A percentile compares a stretch with the other conserved stretches of the same genome.
Evolutionary conservation across 2,797 vertebrate genomes (phyloP).

Genomic region (Babyrousa celebensis): DNA sequence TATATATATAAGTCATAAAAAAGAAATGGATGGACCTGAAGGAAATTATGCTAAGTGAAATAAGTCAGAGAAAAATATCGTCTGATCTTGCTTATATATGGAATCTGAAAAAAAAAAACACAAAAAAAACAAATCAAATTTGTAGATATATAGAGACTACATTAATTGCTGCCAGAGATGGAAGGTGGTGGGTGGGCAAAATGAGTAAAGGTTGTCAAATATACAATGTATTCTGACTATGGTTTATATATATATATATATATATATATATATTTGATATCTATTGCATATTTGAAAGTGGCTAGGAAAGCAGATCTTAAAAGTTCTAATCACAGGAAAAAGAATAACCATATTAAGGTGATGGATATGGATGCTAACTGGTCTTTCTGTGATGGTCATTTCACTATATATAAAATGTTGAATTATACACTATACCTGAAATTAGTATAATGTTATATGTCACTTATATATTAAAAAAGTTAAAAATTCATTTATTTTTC

Average conservation of each 20-base stretch:
- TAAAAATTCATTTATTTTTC: background rate
- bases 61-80: background rate
- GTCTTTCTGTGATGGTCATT: background rate
- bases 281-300: background rate
- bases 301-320: constrained; percentile 7
- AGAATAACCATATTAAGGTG: background rate
- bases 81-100: background rate
- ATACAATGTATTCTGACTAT: background rate
- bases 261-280: too few species aligned
- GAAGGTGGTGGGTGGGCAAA: background rate
- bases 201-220: background rate
- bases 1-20: background rate
- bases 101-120: background rate
- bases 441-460: background rate
- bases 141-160: background rate
- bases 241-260: too few species aligned
- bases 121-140: background rate
- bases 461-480: background rate
- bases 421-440: background rate
- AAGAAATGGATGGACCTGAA: background rate
- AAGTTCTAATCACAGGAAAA: background rate
- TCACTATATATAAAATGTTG: background rate
- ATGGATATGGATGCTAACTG: background rate
- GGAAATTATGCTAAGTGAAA: background rate
- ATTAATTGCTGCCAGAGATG: background rate